Base-by-base conservation (phyloP, 2,113 vertebrate species). In the Engystomops pustulosus region DNA sequence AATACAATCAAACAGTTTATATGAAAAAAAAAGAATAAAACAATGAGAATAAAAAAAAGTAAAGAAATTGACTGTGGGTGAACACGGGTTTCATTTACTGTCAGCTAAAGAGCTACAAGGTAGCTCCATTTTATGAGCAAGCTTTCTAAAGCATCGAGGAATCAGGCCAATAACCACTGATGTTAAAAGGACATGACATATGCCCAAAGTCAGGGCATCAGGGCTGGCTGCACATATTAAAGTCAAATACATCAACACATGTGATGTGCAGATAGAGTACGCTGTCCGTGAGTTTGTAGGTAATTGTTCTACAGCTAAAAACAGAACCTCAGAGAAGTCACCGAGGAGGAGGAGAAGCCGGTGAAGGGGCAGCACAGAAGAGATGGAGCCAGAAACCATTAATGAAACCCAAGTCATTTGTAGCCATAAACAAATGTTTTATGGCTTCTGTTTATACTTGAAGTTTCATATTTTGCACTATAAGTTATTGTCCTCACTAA, bases 131-230 rank as follows among this genome's bases (percentile, higher is more conserved):
- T 53, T 87, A 87, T 38, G 88, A 92, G 84, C 87, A 45, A 75
- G 88, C 90, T 91, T 86, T 85, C 88, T n/a, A 86, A 89, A 86
- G 88, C 85, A 80, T 70, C 45, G 62, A 86, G 89, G 91, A 94
- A 96, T 93, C 95, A 95, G 96, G 96, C 96, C 96, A 98, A 94
- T 92, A 94, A 92, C 94, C 92, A 95, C 93, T 98, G 96, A 98
- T 94, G 91, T 91, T 98, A 94, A 99, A 93, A 95, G 94, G 95
- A 98, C 94, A 87, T 96, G 97, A 94, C 96, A 97, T 96, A 91
- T 96, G 94, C 95, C 94, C 91, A 88, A 84, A 89, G 91, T 89
- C 90, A 84, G 67, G 95, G 94, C 93, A 90, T 92, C 94, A 93
- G 93, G 91, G 93, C 93, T 96, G 95, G 95, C 93, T 95, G 95